A percentile compares a stretch with the other conserved stretches of the same genome.
Evolutionary conservation across 2,113 vertebrate genomes (phyloP).

Genomic region (Bucco capensis): DNA sequence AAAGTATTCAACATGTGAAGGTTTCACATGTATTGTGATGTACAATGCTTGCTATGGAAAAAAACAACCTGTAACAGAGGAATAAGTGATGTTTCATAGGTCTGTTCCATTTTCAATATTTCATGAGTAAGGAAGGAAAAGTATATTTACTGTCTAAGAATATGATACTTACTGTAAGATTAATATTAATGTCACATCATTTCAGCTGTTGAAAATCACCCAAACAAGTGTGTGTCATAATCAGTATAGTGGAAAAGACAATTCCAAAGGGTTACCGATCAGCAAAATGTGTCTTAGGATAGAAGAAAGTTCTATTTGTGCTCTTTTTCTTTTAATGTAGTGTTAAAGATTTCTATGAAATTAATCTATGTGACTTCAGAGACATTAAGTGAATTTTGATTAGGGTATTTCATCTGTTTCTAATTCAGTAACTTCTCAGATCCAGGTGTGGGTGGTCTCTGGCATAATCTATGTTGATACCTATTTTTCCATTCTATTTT

Average conservation of each 20-base stretch:
- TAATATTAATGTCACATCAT: not conserved
- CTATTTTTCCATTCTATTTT: not conserved
- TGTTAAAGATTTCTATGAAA: not conserved
- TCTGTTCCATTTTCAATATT: not conserved
- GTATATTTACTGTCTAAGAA: not conserved
- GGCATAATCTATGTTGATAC: not conserved
- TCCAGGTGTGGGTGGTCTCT: not conserved
- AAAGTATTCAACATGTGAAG: not conserved
- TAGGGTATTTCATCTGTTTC: not conserved
- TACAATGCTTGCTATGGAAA: not conserved
- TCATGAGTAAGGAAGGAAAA: not conserved
- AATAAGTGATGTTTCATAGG: accelerated
- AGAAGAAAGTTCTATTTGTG: not conserved
- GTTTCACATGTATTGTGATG: not conserved
- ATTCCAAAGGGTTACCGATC: not conserved
- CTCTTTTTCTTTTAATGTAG: not conserved
- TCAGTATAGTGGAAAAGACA: not conserved
- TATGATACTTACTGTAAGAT: not conserved
- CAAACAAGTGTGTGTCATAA: not conserved
- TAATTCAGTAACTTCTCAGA: not conserved
- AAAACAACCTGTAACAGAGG: not conserved
- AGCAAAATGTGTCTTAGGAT: not conserved
- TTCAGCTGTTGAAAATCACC: not conserved
- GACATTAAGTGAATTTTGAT: not conserved
- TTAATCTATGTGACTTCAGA: not conserved